Evolutionary conservation across 2,113 vertebrate species (phyloP), one percentile per base, ranked within the genome.

Genomic region (Ceyx margarethae): DNA sequence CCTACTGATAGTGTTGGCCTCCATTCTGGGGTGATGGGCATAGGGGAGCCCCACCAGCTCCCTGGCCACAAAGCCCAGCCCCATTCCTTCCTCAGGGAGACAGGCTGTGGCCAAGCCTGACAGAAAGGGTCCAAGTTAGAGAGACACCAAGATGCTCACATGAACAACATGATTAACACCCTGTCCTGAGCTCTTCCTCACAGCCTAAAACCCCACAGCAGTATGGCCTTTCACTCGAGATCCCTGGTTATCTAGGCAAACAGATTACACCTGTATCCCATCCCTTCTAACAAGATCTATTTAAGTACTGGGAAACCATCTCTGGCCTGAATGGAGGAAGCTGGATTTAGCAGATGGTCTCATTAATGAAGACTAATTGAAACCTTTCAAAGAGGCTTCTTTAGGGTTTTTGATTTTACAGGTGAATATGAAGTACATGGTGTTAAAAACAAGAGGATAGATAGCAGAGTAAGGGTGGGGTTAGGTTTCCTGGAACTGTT

Each of bases 241-340:
- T 80, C 62, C 66, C 42, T 37, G 72, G 64, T 62, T 85, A 71
- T 85, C 22, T 72, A 64, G 81, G 80, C 65, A 87, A 82, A 80
- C 87, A 96, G 89, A 93, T 92, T 91, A 95, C 91, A 87, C 73
- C 82, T 67, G 53, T 18, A 84, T 23, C 42, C 84, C 92, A 85
- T 69, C 82, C 93, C 75, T 95, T 85, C 33, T 45, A 89, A 75
- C 67, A 86, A 91, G 56, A 80, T 91, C 93, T 61, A 69, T 85
- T 90, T 93, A 91, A 92, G 71, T 7, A 5, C 65, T 11, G 72
- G 54, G 84, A 82, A 96, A 69, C 66, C 73, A 82, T 91, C 65
- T 80, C 90, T 90, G 46, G 53, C 71, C 76, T 25, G 64, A 53
- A 48, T 42, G 67, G 40, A 78, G 93, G 69, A 75, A 85, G 53